A percentile compares a stretch with the other conserved stretches of the same genome.
Conservation (phyloP, 53 echinoderm and acorn worm genomes). For the Temnopleurus reevesii region DNA sequence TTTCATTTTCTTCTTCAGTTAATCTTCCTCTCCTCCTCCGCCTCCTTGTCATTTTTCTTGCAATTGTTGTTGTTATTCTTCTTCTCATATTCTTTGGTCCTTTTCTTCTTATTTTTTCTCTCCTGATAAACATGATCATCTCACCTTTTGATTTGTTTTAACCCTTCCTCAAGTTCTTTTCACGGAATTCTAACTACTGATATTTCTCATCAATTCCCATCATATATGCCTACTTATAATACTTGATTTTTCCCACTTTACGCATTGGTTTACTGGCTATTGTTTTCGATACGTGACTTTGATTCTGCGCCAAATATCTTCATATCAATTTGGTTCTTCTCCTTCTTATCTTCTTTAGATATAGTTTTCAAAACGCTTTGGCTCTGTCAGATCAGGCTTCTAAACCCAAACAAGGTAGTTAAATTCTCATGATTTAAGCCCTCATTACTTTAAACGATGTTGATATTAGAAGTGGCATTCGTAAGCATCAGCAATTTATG, state of each 20-base stretch:
- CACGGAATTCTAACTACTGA: not conserved
- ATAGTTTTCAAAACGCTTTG: not conserved
- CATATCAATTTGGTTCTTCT: not conserved
- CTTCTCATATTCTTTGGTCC: not conserved
- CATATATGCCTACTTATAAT: not conserved
- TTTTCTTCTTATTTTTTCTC: too few species aligned
- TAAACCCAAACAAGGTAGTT: not conserved
- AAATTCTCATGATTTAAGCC: slow-evolving; percentile 13
- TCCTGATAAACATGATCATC: not conserved
- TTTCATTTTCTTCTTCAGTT: not conserved
- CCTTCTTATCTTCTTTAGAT: not conserved
- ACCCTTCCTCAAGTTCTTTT: not conserved
- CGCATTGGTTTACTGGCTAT: not conserved
- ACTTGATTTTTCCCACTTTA: not conserved
- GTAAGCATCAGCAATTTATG: slow-evolving; percentile 3
- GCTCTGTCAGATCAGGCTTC: not conserved
- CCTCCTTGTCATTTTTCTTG: too few species aligned
- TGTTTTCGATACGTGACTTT: not conserved
- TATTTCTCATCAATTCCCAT: not conserved
- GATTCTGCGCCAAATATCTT: not conserved
- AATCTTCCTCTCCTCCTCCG: not conserved
- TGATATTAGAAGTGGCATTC: slow-evolving; percentile 34
- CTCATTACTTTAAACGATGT: slow-evolving; percentile 25
- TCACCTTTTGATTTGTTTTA: not conserved
- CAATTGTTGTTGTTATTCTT: too few species aligned